Evolutionary conservation across 92 coral and sea anemone species (phyloP), one percentile per base, ranked within the genome.

Genomic region (Heteractis magnifica): DNA sequence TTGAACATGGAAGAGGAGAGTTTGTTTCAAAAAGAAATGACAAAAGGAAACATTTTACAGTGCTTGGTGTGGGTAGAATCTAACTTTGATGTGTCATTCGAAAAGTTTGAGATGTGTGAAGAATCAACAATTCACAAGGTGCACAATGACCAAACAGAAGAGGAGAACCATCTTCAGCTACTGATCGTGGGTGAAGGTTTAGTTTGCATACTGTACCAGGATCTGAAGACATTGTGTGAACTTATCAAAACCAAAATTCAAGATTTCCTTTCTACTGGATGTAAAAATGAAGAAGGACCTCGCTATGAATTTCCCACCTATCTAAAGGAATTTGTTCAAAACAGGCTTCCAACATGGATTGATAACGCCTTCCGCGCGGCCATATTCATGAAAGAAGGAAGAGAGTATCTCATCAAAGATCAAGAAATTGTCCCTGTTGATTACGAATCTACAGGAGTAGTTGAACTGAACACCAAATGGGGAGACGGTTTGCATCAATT

Each of bases 401-500:
- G 75, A 74, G 81, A 84, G 15, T 84, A 84, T 56, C 75, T 84
- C 19, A 60, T 84, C 68, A 81, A 84, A 65, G 78, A 76, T 56
- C 76, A 65, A 65, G 75, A 48, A 52, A 68, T 77, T 14, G 72
- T 44, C 34, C 65, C 80, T 41, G 87, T 84, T 49, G 81, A 76
- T 14, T 77, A 58, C 76, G 73, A 51, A 49, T 77, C 71, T 26
- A 84, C 87, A 44, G 87, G 87, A 52, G 74, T 84, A 2, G 87
- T 76, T 15, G 81, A 84, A 75, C 65, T 68, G 49, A 76, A 23
- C 56, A 76, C 64, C 34, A 65, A 84, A 51, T 84, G 87, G 87
- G 80, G 87, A 14, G 81, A 84, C 68, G 83, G 87, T 51, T 72
- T 84, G 48, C 87, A 84, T 18, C 87, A 84, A 56, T 77, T 84